Evolutionary conservation across 1,140 invertebrate species (phyloP).

Genomic region (Drosophila malerkotliana): DNA sequence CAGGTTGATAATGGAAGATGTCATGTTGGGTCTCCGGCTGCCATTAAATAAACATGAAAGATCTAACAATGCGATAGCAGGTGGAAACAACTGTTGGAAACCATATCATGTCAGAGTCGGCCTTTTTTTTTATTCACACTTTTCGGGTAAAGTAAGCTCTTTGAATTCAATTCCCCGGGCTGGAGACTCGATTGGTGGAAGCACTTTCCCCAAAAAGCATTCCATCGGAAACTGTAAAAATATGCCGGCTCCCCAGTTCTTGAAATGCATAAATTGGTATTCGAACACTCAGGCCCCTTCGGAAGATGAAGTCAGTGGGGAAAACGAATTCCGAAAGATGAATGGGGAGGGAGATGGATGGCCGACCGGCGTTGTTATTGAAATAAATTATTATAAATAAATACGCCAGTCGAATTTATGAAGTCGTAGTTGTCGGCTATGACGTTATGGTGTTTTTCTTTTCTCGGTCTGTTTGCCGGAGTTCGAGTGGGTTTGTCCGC

Average conservation of each 20-base stretch:
- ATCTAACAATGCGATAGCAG: constrained; percentile 25
- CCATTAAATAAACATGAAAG: constrained; percentile 30
- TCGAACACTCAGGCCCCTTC: constrained; percentile 59
- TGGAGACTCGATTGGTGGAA: constrained; percentile 32
- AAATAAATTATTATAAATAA: constrained; percentile 84
- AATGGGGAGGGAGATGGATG: constrained; percentile 48
- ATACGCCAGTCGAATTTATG: constrained; percentile 80
- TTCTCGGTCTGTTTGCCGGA: constrained; percentile 15
- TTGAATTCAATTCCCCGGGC: constrained; percentile 29
- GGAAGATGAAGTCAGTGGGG: constrained; percentile 57
- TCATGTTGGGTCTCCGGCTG: neutral
- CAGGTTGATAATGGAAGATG: constrained; percentile 32
- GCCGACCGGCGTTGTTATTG: constrained; percentile 71
- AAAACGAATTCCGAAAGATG: constrained; percentile 20
- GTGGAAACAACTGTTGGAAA: constrained; percentile 17
- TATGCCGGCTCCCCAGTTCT: constrained; percentile 56
- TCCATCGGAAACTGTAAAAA: constrained; percentile 52
- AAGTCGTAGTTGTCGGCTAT: constrained; percentile 69
- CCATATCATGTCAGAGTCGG: neutral
- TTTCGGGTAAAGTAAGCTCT: constrained; percentile 16
- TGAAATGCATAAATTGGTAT: constrained; percentile 75
- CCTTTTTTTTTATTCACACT: constrained; percentile 34
- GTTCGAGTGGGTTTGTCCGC: neutral
- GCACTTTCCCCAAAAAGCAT: constrained; percentile 61
- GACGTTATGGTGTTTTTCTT: constrained; percentile 59